Evolutionary conservation across 2,888 invertebrate genomes (phyloP), one percentile per base, ranked within the genome.

Genomic region (Dione vanillae): DNA sequence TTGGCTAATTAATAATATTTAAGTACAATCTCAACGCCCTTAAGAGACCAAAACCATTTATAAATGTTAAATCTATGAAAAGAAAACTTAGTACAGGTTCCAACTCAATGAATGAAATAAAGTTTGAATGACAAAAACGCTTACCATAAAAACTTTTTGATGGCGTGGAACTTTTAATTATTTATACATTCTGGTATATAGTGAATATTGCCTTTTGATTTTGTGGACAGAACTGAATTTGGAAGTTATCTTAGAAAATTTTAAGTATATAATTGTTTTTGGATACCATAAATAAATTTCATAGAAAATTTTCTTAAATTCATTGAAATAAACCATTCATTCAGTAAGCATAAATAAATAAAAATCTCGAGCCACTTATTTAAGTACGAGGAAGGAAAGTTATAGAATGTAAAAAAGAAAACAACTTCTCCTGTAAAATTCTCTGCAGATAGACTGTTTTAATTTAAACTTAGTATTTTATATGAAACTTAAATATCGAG

Each of bases 41-140:
- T 16, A 37, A 14, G 47, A 37, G 40, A 64, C 49, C 9, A 7
- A 47, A 12, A 19, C 35, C 49, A 49, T 64, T 64, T 64, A 64
- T 64, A 64, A 64, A 49, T 35, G 49, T 49, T 8, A 49, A 40
- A 27, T 47, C 19, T 40, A 37, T 49, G 14, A 49, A 64, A 64
- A 64, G 64, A 64, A 64, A 64, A 49, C 47, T 64, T 47, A 49
- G 3, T 9, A 14, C n/a, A n/a, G 20, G 10, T 45, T 45, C 49
- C 19, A 49, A 64, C 37, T 64, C 14, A 49, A 49, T 64, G 64
- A 64, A 64, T 64, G 19, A 64, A 64, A 40, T 49, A 49, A 64
- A 64, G 64, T 64, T 64, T 16, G 12, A 19, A 47, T 49, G 49
- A 49, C 64, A 49, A 37, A 12, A 62, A 64, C 49, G 49, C 49